These are phyloP conservation scores for Podabrus alpinus DNA, from an alignment of 2,888 invertebrate genomes.

Conservation along the genomic window DNA sequence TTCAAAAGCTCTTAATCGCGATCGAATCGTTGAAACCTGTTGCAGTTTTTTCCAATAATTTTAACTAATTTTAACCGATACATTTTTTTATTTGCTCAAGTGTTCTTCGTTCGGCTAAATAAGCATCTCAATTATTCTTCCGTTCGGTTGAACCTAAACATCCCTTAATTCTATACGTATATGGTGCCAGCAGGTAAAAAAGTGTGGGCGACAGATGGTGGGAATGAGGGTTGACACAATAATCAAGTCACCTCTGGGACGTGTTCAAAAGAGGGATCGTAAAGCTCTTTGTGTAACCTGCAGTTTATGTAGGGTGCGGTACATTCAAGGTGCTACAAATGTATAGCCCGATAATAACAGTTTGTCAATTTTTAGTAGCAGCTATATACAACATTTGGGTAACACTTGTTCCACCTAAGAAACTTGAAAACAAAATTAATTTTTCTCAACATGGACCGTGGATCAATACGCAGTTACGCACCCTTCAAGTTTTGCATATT, in stretches of 20 bases:
- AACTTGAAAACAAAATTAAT: neutral
- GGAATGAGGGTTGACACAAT: conserved; percentile 47
- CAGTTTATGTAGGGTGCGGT: conserved; percentile 36
- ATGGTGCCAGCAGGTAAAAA: conserved; percentile 35
- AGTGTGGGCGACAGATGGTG: conserved; percentile 53
- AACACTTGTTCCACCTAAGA: conserved; percentile 28
- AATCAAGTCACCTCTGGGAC: conserved; percentile 53
- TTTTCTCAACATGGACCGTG: neutral
- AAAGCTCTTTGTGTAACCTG: conserved; percentile 34
- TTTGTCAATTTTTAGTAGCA: conserved; percentile 14
- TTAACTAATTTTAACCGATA: neutral
- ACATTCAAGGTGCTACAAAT: conserved; percentile 32
- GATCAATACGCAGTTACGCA: neutral
- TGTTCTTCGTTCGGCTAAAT: neutral
- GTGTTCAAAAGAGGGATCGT: conserved; percentile 46
- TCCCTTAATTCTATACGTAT: conserved; percentile 14
- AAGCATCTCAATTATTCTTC: conserved; percentile 12
- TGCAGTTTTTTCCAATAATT: conserved; percentile 44
- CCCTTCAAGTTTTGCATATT: neutral
- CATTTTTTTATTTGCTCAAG: neutral
- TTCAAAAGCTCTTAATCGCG: conserved; percentile 56
- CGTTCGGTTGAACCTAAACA: conserved; percentile 8
- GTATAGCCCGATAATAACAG: conserved; percentile 5
- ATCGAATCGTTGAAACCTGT: conserved; percentile 56
- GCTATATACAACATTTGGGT: conserved; percentile 32